phyloP scores from a whole-genome alignment of 2,888 invertebrate genomes.

The Pandemis cinnamomeana region DNA sequence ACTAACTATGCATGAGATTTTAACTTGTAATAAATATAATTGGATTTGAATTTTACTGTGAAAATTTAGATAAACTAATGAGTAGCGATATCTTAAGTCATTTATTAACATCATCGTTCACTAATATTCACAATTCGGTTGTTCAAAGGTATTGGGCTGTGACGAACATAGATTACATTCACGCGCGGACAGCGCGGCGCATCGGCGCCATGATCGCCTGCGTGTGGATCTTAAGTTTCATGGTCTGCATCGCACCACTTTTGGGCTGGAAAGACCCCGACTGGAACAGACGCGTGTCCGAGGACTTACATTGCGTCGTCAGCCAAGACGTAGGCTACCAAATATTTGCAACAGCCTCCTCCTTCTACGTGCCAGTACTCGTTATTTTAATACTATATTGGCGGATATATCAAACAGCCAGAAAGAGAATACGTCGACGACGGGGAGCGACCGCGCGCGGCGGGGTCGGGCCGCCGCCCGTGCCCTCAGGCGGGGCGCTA shows the following conservation, averaged over 20 bases:
- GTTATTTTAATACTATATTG: constrained; percentile 95
- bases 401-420: constrained; percentile 95
- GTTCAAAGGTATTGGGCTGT: constrained; percentile 92
- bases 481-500: constrained; percentile 84
- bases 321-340: constrained; percentile 94
- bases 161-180: constrained; percentile 95
- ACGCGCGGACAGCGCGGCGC: constrained; percentile 90
- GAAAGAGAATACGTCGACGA: constrained; percentile 91
- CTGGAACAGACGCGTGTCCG: constrained; percentile 83
- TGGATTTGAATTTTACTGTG: no score
- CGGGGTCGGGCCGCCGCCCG: constrained; percentile 73
- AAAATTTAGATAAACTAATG: no score
- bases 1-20: not conserved
- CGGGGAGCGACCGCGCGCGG: constrained; percentile 85
- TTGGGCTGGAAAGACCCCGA: constrained; percentile 91
- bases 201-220: constrained; percentile 92
- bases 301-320: constrained; percentile 89
- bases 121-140: constrained; percentile 18
- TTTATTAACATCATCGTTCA: no score
- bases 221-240: constrained; percentile 92
- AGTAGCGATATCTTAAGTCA: no score
- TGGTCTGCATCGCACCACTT: constrained; percentile 94
- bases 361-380: constrained; percentile 95
- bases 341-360: constrained; percentile 95
- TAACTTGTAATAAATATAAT: no score